Evolutionary conservation across 35 echinoderm and acorn worm species (phyloP).

Genomic region (Acanthaster planci): DNA sequence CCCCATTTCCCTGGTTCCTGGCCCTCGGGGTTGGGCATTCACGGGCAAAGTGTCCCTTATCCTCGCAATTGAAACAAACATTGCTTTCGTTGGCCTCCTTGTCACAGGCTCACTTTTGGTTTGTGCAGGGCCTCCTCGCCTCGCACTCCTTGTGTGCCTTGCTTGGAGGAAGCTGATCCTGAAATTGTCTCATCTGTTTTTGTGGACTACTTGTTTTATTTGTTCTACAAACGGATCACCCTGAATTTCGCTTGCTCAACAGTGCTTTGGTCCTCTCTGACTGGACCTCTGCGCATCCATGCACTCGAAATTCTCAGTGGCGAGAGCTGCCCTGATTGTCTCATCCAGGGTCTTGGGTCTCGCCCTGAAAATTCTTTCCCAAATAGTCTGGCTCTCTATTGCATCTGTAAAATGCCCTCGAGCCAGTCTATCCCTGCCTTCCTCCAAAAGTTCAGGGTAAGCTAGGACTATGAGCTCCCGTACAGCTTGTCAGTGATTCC

Average conservation of each 20-base stretch:
- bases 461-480: constrained; percentile 27
- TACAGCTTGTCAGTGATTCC: constrained; percentile 34
- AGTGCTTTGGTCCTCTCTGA: constrained; percentile 16
- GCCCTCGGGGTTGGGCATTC: not conserved
- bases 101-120: too few relatives aligned
- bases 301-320: constrained; percentile 24
- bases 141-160: not conserved
- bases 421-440: not conserved
- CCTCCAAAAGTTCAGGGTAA: constrained; percentile 11
- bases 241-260: not conserved
- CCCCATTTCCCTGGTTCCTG: constrained; percentile 22
- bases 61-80: constrained; percentile 33
- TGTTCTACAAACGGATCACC: not conserved
- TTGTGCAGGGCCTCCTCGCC: constrained; percentile 10
- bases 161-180: too few relatives aligned
- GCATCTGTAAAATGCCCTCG: constrained; percentile 40
- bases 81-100: too few relatives aligned
- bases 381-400: constrained; percentile 12
- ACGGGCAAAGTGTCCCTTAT: constrained; percentile 3
- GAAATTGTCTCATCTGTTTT: not conserved
- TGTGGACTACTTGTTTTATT: not conserved
- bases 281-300: constrained; percentile 24
- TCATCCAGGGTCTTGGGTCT: constrained; percentile 40
- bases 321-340: constrained; percentile 40
- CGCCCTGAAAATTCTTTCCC: constrained; percentile 42